A percentile compares a stretch with the other conserved stretches of the same genome.
These are phyloP conservation scores for Melanotaenia nigrans DNA, from an alignment of 2,797 vertebrate species.

Conservation along the genomic window DNA sequence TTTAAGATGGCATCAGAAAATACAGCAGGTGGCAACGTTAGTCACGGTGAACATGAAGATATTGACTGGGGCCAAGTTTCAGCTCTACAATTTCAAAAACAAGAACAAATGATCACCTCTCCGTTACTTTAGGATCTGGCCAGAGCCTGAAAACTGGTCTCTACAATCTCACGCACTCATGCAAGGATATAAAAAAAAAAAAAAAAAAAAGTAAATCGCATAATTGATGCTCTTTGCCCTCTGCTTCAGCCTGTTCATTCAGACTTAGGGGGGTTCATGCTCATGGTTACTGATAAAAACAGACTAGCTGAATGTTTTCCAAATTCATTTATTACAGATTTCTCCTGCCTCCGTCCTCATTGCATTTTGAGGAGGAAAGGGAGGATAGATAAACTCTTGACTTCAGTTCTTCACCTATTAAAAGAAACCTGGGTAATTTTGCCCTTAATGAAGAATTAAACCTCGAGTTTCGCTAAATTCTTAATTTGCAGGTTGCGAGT, in stretches of 20 bases:
- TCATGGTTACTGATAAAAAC: slow-evolving; percentile 38
- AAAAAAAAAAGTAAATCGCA: slow-evolving; percentile 25
- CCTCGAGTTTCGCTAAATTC: slow-evolving; percentile 27
- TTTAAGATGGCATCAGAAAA: slow-evolving; percentile 48
- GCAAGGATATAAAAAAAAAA: slow-evolving; percentile 28
- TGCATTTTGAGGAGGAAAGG: slow-evolving; percentile 31
- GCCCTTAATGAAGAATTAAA: slow-evolving; percentile 57
- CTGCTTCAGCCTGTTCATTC: slow-evolving; percentile 37
- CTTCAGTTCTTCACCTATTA: slow-evolving; percentile 4
- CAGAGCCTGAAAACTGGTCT: slow-evolving; percentile 42
- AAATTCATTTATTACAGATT: slow-evolving; percentile 8
- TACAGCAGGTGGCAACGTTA: slow-evolving; percentile 34
- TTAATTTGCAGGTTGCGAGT: slow-evolving; percentile 34
- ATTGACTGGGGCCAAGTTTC: slow-evolving; percentile 59
- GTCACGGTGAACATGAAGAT: slow-evolving; percentile 70
- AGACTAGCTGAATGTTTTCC: slow-evolving; percentile 53
- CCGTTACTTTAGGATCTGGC: slow-evolving; percentile 27
- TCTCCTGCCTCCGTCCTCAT: slow-evolving; percentile 35
- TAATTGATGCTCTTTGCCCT: slow-evolving; percentile 39
- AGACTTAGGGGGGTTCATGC: slow-evolving; percentile 5
- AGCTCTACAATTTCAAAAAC: slow-evolving; percentile 18
- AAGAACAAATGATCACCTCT: slow-evolving; percentile 28
- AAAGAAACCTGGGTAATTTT: slow-evolving; percentile 22
- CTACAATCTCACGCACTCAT: slow-evolving; percentile 32
- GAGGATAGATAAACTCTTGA: slow-evolving; percentile 7